Conservation (phyloP, 1,140 invertebrate genomes). For the Aleiodes sp. region DNA sequence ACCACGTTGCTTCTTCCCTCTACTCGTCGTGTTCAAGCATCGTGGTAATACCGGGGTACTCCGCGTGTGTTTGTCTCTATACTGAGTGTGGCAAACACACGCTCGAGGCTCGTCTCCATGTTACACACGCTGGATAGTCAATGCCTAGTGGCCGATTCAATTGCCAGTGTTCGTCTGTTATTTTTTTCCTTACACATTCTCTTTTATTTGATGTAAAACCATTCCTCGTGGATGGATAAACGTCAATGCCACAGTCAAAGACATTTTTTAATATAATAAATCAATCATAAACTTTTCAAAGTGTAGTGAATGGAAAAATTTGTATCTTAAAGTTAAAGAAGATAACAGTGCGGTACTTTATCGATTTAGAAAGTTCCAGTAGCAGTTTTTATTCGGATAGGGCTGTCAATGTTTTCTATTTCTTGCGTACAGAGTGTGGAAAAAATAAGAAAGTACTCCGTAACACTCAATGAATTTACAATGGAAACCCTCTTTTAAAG, state of each 20-base stretch:
- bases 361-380: too few species aligned
- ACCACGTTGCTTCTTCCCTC: slow-evolving; percentile 11
- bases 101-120: slow-evolving; percentile 23
- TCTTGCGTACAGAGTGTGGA: too few species aligned
- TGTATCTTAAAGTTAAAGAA: too few species aligned
- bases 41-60: background rate
- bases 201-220: background rate
- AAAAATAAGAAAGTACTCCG: background rate
- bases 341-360: too few species aligned
- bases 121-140: slow-evolving; percentile 33
- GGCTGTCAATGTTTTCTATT: too few species aligned
- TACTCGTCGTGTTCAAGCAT: background rate
- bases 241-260: background rate
- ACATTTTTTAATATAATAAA: too few species aligned
- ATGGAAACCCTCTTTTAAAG: too few species aligned
- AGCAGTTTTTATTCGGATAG: too few species aligned
- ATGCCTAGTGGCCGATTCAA: slow-evolving; percentile 35
- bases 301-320: too few species aligned
- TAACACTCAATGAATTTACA: background rate
- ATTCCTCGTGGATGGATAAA: background rate
- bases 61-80: background rate
- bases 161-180: slow-evolving; percentile 21
- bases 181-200: background rate
- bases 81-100: slow-evolving; percentile 23
- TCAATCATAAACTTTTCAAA: too few species aligned